A percentile compares a stretch with the other conserved stretches of the same genome.
These are phyloP conservation scores for Gandaritis pyraliata DNA, from an alignment of 2,888 invertebrate genomes.

Conservation along the genomic window DNA sequence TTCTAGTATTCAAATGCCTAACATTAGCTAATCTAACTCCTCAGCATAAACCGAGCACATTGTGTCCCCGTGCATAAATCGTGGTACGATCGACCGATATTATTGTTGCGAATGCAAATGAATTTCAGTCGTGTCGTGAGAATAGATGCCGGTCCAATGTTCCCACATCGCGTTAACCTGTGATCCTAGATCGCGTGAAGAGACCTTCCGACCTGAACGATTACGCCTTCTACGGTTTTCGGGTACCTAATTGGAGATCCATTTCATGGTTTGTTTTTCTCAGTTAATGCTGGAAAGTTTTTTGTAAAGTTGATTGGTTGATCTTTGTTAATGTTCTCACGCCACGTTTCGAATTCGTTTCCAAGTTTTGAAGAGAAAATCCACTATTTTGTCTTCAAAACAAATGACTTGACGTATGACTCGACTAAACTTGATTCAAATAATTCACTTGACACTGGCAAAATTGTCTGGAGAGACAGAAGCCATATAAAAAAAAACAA, in stretches of 20 bases:
- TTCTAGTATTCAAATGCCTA: background rate
- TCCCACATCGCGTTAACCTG: conserved; percentile 70
- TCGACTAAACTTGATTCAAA: no score
- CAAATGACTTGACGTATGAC: no score
- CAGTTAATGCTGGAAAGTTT: background rate
- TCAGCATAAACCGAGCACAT: conserved; percentile 28
- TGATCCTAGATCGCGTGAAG: conserved; percentile 65
- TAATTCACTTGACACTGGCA: no score
- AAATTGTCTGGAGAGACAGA: no score
- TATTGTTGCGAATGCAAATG: conserved; percentile 58
- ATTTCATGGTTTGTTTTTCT: conserved; percentile 18
- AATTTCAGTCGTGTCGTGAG: conserved; percentile 58
- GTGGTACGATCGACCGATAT: conserved; percentile 48
- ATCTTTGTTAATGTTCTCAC: no score
- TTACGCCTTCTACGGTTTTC: conserved; percentile 44
- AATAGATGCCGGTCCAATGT: conserved; percentile 50
- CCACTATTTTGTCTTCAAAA: no score
- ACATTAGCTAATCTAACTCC: conserved; percentile 11
- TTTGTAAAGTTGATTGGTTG: background rate
- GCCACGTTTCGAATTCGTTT: no score
- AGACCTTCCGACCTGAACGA: conserved; percentile 47
- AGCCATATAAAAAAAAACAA: no score
- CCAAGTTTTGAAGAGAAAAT: no score
- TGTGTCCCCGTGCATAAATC: conserved; percentile 36
- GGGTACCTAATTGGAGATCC: conserved; percentile 30